Percentiles rank a stretch among this genome's conserved stretches.
Conservation (phyloP, 2,797 vertebrate genomes). For the Ambastaia sidthimunki region DNA sequence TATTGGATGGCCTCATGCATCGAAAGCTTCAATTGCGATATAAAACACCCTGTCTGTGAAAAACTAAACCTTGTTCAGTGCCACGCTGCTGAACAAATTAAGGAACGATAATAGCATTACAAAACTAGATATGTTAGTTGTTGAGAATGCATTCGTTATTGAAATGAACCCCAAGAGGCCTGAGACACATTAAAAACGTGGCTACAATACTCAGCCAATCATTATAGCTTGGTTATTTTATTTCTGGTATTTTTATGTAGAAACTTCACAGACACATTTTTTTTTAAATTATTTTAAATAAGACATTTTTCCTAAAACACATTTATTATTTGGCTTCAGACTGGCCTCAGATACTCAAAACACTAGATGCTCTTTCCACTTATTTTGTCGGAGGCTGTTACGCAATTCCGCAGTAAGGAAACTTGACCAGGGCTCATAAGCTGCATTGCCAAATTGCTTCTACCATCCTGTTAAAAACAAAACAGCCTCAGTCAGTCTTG, state of each 20-base stretch:
- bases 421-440: slow-evolving; percentile 8
- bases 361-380: no score
- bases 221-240: slow-evolving; percentile 16
- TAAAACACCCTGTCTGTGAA: slow-evolving; percentile 24
- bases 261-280: slow-evolving; percentile 4
- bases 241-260: neutral
- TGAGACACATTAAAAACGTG: slow-evolving; percentile 20
- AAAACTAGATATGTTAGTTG: neutral
- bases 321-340: no score
- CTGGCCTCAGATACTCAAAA: no score
- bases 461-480: slow-evolving; percentile 10
- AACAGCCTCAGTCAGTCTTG: neutral
- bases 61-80: neutral
- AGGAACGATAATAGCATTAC: neutral
- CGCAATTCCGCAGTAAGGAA: neutral
- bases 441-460: slow-evolving; percentile 14
- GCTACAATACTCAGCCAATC: slow-evolving; percentile 10
- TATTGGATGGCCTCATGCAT: slow-evolving; percentile 28
- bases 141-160: slow-evolving; percentile 25
- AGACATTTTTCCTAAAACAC: no score
- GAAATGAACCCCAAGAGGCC: slow-evolving; percentile 5
- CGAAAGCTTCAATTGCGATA: slow-evolving; percentile 13
- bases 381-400: neutral
- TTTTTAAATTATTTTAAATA: neutral
- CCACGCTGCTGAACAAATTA: neutral